A percentile compares a stretch with the other conserved stretches of the same genome.
Evolutionary conservation across 2,888 invertebrate genomes (phyloP).

Genomic region (Noctua janthe): DNA sequence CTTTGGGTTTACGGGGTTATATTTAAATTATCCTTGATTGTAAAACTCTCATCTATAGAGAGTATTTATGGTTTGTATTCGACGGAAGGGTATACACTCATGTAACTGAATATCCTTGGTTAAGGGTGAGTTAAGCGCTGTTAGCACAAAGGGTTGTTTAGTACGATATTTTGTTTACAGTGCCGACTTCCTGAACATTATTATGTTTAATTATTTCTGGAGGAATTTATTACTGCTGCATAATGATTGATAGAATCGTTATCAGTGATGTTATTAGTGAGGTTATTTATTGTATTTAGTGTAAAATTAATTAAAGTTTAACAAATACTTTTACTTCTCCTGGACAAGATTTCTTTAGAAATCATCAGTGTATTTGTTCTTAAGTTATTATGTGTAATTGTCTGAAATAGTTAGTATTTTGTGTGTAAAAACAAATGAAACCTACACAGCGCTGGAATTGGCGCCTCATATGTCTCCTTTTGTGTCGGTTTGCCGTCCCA

Average conservation of each 20-base stretch:
- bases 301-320: too few species aligned
- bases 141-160: slow-evolving; percentile 25
- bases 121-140: slow-evolving; percentile 16
- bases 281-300: not conserved
- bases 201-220: not conserved
- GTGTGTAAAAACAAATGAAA: too few species aligned
- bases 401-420: too few species aligned
- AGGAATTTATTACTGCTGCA: too few species aligned
- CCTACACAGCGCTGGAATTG: too few species aligned
- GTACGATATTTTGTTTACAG: slow-evolving; percentile 26
- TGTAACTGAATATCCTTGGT: slow-evolving; percentile 27
- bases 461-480: not conserved
- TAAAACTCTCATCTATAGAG: not conserved
- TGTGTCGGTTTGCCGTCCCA: not conserved
- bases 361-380: too few species aligned
- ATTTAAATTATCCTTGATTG: not conserved
- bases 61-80: not conserved
- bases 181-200: not conserved
- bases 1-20: not conserved
- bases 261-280: not conserved
- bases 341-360: too few species aligned
- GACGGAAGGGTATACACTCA: not conserved
- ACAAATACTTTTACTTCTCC: too few species aligned
- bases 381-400: too few species aligned
- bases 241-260: not conserved